These are phyloP conservation scores for Prenolepis imparis DNA, from an alignment of 2,888 invertebrate genomes.

Conservation along the genomic window DNA sequence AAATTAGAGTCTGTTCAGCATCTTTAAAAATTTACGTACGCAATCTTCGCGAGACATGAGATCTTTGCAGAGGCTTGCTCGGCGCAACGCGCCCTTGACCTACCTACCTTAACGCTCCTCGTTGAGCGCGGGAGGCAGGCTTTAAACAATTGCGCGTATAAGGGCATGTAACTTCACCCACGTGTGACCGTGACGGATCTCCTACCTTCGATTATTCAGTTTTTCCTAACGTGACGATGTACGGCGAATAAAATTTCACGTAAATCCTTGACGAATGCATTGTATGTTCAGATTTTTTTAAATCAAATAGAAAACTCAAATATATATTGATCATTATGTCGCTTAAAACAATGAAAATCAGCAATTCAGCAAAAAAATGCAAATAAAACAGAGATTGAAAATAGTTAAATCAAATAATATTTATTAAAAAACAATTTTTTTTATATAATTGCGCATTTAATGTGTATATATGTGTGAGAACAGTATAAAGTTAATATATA, in stretches of 20 bases:
- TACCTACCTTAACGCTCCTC: conserved; percentile 72
- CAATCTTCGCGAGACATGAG: conserved; percentile 15
- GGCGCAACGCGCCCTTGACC: conserved; percentile 68
- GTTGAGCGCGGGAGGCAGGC: conserved; percentile 59
- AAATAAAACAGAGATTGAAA: neutral
- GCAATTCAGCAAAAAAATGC: neutral
- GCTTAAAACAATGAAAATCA: neutral
- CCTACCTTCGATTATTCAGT: neutral
- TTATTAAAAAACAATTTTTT: neutral
- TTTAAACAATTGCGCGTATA: conserved; percentile 68
- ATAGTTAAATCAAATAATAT: neutral
- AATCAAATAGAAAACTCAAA: neutral
- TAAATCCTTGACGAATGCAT: neutral
- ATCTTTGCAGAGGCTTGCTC: conserved; percentile 35
- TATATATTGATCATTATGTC: neutral
- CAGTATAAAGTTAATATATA: neutral
- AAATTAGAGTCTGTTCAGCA: neutral
- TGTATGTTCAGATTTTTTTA: neutral
- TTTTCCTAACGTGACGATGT: neutral
- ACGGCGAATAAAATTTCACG: neutral
- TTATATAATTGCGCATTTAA: neutral
- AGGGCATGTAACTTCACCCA: conserved; percentile 71
- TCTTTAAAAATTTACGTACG: neutral
- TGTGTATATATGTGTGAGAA: neutral
- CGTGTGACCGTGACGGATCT: conserved; percentile 62